phyloP scores from a whole-genome alignment of 2,113 vertebrate genomes.

The Thunnus thynnus region DNA sequence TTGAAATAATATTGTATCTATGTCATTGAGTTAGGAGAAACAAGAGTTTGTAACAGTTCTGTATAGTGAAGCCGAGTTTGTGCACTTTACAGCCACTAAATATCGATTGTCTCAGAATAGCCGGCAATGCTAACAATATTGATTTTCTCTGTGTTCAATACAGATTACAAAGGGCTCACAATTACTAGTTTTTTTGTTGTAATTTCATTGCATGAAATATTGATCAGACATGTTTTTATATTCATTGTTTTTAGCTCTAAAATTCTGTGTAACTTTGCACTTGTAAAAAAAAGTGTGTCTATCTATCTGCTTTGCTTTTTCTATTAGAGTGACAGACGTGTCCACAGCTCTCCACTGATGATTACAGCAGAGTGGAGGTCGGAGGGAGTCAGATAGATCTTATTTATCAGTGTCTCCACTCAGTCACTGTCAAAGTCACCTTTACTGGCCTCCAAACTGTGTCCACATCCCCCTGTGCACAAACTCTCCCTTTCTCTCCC shows the following conservation, averaged over 20 bases:
- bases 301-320: conserved; percentile 11
- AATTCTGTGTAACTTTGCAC: background rate
- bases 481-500: conserved; percentile 16
- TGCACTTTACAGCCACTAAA: background rate
- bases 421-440: conserved; percentile 76
- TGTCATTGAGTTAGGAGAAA: conserved; percentile 12
- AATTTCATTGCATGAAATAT: conserved; percentile 31
- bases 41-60: background rate
- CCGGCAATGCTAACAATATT: conserved; percentile 1
- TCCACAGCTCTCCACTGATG: conserved; percentile 48
- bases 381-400: conserved; percentile 49
- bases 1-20: conserved; percentile 8
- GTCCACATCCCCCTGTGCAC: conserved; percentile 10
- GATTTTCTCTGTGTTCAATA: conserved; percentile 30
- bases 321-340: conserved; percentile 31
- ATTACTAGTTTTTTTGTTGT: conserved; percentile 6
- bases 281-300: background rate
- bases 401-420: conserved; percentile 69
- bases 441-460: conserved; percentile 59
- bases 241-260: conserved; percentile 12
- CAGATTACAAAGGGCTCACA: conserved; percentile 8
- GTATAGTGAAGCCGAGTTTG: background rate
- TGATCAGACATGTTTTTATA: conserved; percentile 11
- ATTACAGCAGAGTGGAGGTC: conserved; percentile 66
- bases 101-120: conserved; percentile 54